Base-by-base conservation (phyloP, 2,113 vertebrate genomes). In the Erpornis zantholeuca region DNA sequence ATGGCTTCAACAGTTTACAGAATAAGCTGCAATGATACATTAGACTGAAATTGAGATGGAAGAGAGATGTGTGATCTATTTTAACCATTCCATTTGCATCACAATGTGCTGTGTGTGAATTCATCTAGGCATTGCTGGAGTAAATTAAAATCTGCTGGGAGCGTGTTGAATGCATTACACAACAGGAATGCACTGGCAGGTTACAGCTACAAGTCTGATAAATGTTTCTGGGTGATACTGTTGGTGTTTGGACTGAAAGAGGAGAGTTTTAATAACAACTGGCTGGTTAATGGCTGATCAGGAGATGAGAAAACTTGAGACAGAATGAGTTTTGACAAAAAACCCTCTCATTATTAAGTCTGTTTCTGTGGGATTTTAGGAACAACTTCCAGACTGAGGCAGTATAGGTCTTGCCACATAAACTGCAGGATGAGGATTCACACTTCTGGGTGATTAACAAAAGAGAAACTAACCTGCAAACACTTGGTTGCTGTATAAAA, bases 1-100 rank as follows among this genome's bases (percentile, higher is more conserved):
- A 98, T 97, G 97, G 96, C 97, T 97, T 97, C 95, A 94, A 97
- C 97, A 99, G 98, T 99, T 99, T 99, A 99, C 97, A 98, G 98
- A 97, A 98, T 96, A 96, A 97, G 95, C 90, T n/a, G 54, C 95
- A 96, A 96, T 89, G 94, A 97, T 98, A 97, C 98, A 98, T 99
- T 99, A 98, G 97, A 98, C 92, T 64, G 94, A 96, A 94, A 82
- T 45, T 68, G 63, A 94, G 95, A 97, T 81, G 97, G 97, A 94
- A 87, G 94, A 53, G 97, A 94, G 92, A 97, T 38, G 87, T 97
- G 95, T 97, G 97, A 98, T 98, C 97, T 97, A 88, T 98, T 95
- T 97, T 96, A 98, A 90, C 98, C 96, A 92, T 98, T 98, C 98
- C 97, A 97, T 97, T 95, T 96, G 95, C 95, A 97, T 98, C 91